Conservation (phyloP, 2,888 invertebrate species). For the Geophilus truncorum region DNA sequence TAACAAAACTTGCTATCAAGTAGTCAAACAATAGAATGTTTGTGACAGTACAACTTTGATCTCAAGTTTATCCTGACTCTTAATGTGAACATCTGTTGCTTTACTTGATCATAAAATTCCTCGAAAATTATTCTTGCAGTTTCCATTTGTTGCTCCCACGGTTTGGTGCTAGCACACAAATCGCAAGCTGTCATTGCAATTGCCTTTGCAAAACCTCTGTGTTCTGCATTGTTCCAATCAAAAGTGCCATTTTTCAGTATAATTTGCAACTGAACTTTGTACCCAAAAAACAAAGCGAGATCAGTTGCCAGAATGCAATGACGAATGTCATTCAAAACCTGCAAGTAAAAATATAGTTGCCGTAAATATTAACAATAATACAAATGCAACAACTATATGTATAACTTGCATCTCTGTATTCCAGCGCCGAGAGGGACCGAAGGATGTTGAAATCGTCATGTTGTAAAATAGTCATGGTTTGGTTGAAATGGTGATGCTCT, state of each 20-base stretch:
- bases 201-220: constrained; percentile 60
- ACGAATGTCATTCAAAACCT: constrained; percentile 67
- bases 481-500: constrained; percentile 85
- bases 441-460: constrained; percentile 84
- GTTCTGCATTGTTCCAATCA: constrained; percentile 61
- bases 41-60: too few relatives aligned
- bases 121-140: constrained; percentile 76
- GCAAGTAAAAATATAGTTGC: constrained; percentile 39
- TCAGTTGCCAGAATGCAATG: constrained; percentile 83
- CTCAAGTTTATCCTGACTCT: too few relatives aligned
- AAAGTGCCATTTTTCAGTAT: constrained; percentile 57
- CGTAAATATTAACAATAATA: background rate
- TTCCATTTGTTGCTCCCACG: constrained; percentile 73
- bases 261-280: constrained; percentile 59
- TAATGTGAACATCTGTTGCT: too few relatives aligned
- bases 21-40: too few relatives aligned
- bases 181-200: constrained; percentile 80
- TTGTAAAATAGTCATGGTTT: constrained; percentile 74
- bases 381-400: background rate
- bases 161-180: constrained; percentile 75
- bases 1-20: too few relatives aligned
- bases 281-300: constrained; percentile 72
- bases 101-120: constrained; percentile 71
- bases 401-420: constrained; percentile 59
- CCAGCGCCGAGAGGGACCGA: constrained; percentile 62